phyloP scores from a whole-genome alignment of 2,797 vertebrate genomes.

The Acanthurus tractus region DNA sequence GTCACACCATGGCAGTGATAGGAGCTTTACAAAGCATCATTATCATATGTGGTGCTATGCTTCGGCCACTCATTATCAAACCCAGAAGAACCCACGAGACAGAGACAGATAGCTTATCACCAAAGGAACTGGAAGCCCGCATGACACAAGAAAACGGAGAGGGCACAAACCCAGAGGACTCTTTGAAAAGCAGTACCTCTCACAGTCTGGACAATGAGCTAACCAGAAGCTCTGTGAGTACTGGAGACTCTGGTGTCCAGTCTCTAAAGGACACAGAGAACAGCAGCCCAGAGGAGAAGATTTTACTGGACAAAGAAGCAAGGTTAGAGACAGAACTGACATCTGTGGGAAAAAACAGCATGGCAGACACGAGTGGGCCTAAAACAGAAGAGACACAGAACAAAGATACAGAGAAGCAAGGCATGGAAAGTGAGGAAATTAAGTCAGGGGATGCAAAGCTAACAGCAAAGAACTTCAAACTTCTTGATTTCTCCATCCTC shows the following conservation, averaged over 20 bases:
- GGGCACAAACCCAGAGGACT: conserved; percentile 10
- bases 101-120: conserved; percentile 31
- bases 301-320: conserved; percentile 55
- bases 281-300: conserved; percentile 41
- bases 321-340: conserved; percentile 57
- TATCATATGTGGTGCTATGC: conserved; percentile 89
- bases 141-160: conserved; percentile 75
- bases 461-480: conserved; percentile 47
- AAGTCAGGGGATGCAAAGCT: conserved; percentile 40
- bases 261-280: conserved; percentile 66
- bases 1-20: conserved; percentile 89
- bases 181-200: conserved; percentile 55
- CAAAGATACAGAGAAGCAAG: conserved; percentile 32
- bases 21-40: conserved; percentile 91
- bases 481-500: conserved; percentile 93
- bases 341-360: conserved; percentile 30
- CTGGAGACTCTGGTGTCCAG: conserved; percentile 91
- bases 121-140: conserved; percentile 79
- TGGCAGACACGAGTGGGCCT: neutral
- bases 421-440: neutral
- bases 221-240: conserved; percentile 89
- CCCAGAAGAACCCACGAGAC: conserved; percentile 38
- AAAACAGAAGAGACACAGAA: conserved; percentile 15
- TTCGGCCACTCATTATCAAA: conserved; percentile 90
- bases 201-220: conserved; percentile 88